These are phyloP conservation scores for Polypterus senegalus DNA, from an alignment of 2,113 vertebrate species.

Conservation along the genomic window DNA sequence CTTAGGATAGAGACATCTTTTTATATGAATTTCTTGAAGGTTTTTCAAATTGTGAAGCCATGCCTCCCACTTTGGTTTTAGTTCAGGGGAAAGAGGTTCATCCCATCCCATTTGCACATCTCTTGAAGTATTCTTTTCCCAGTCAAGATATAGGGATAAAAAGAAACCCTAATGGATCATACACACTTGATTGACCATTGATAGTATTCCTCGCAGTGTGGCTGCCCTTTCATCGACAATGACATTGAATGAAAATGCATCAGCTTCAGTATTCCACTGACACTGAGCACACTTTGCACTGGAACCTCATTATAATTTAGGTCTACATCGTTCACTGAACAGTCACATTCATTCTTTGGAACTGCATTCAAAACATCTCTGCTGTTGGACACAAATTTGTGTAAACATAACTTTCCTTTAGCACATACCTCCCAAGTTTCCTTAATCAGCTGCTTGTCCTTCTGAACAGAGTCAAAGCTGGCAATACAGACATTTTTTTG, in stretches of 20 bases:
- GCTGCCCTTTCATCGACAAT: no score
- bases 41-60: slow-evolving; percentile 15
- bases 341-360: no score
- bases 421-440: slow-evolving; percentile 11
- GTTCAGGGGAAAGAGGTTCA: slow-evolving; percentile 16
- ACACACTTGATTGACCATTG: no score
- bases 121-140: slow-evolving; percentile 10
- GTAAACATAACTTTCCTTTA: slow-evolving; percentile 13
- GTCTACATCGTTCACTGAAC: no score
- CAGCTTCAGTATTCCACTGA: no score
- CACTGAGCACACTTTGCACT: no score
- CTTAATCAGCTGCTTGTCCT: not conserved
- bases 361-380: no score
- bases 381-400: not conserved
- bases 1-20: slow-evolving; percentile 1
- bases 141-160: slow-evolving; percentile 8
- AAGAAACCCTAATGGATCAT: no score
- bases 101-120: slow-evolving; percentile 11
- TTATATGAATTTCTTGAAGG: slow-evolving; percentile 5
- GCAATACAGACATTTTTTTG: not conserved
- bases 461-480: not conserved
- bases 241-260: no score
- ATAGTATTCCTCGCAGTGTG: no score
- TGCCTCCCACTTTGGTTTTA: slow-evolving; percentile 12
- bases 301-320: no score